A percentile compares a stretch with the other conserved stretches of the same genome.
Evolutionary conservation across 2,113 vertebrate genomes (phyloP).

Genomic region (Cygnus buccinator): DNA sequence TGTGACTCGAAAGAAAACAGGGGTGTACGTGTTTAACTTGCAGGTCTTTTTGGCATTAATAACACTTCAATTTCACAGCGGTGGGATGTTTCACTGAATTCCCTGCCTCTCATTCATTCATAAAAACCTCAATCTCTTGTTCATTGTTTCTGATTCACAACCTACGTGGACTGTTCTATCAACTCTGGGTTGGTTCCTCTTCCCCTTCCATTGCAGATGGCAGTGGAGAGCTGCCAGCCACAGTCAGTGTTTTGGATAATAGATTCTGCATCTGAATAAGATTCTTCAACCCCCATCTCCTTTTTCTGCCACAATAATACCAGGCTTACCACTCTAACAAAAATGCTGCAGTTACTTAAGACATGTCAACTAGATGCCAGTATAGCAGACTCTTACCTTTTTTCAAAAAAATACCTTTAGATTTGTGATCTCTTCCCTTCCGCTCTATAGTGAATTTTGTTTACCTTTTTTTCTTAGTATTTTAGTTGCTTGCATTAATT

Average conservation of each 20-base stretch:
- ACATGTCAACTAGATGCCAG: background rate
- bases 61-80: background rate
- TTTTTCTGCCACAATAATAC: background rate
- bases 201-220: background rate
- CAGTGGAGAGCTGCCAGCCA: background rate
- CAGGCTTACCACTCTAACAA: background rate
- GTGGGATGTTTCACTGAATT: background rate
- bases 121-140: background rate
- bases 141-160: background rate
- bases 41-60: background rate
- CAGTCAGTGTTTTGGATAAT: background rate
- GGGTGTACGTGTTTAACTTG: background rate
- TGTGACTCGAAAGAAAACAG: background rate
- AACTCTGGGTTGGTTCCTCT: background rate
- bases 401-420: background rate
- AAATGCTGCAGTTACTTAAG: background rate
- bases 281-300: background rate
- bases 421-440: background rate
- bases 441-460: background rate
- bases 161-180: background rate
- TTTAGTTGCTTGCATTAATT: background rate
- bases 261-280: background rate
- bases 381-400: background rate
- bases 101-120: background rate
- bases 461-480: background rate